Percentiles rank a stretch among this genome's conserved stretches.
Evolutionary conservation across 2,113 vertebrate genomes (phyloP).

Genomic region (Perognathus longimembris): DNA sequence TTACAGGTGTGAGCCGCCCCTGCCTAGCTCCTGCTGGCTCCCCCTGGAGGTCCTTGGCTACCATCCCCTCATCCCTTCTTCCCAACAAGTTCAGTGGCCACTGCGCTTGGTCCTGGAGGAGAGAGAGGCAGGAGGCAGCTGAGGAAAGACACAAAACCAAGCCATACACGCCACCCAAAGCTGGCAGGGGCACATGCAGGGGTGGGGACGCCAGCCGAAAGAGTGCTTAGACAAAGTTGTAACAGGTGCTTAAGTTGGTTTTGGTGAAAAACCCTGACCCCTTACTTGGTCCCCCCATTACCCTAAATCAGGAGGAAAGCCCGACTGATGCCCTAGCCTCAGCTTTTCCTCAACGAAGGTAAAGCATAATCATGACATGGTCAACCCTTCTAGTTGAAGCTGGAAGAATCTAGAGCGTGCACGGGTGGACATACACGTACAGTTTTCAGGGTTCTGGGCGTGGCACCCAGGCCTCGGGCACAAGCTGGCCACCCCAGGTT

Average conservation of each 20-base stretch:
- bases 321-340: no score
- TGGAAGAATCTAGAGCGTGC: not conserved
- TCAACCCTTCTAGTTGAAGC: not conserved
- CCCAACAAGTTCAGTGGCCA: not conserved
- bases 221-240: not conserved
- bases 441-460: not conserved
- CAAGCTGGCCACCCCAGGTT: not conserved
- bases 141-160: not conserved
- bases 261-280: no score
- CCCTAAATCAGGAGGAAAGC: no score
- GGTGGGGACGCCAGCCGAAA: not conserved
- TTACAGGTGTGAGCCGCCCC: no score
- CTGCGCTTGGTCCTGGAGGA: not conserved
- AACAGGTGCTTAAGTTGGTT: no score
- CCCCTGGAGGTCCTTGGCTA: rapidly evolving
- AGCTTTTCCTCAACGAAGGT: not conserved
- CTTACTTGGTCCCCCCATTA: no score
- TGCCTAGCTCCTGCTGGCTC: no score
- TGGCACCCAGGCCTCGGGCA: not conserved
- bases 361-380: not conserved
- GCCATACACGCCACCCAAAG: not conserved
- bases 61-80: not conserved
- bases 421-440: not conserved
- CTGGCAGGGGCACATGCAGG: no score
- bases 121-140: not conserved